These are phyloP conservation scores for Sminthurides aquaticus DNA, from an alignment of 2,888 invertebrate species.

Conservation along the genomic window DNA sequence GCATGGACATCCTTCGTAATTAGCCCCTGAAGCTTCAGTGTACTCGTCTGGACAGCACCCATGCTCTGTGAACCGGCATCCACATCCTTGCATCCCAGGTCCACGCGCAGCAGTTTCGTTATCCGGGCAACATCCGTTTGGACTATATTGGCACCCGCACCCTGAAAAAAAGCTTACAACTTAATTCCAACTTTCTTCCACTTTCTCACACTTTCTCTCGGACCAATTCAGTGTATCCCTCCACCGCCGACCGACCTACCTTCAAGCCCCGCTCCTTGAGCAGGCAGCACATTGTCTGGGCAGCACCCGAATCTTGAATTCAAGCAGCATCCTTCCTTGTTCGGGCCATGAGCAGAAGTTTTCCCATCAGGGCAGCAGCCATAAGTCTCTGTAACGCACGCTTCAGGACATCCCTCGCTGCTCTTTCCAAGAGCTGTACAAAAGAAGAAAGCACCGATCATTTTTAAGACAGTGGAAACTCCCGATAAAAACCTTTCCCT, in stretches of 20 bases:
- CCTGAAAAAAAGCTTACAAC: conserved; percentile 48
- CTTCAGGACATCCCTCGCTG: conserved; percentile 64
- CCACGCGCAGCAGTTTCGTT: conserved; percentile 71
- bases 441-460: no score
- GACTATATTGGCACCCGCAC: conserved; percentile 69
- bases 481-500: no score
- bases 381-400: conserved; percentile 54
- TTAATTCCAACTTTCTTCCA: background rate
- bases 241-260: conserved; percentile 50
- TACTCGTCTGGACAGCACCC: conserved; percentile 81
- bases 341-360: conserved; percentile 77
- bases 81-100: conserved; percentile 66
- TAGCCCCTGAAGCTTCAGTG: conserved; percentile 66
- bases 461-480: background rate
- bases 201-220: background rate
- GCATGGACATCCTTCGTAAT: conserved; percentile 74
- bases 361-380: conserved; percentile 82
- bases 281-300: conserved; percentile 73
- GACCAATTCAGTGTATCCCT: background rate
- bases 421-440: conserved; percentile 63
- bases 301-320: conserved; percentile 72
- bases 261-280: conserved; percentile 68
- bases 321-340: conserved; percentile 73
- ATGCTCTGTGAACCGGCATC: conserved; percentile 59
- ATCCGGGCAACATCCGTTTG: conserved; percentile 80